Evolutionary conservation across 2,113 vertebrate genomes (phyloP).

Genomic region (Osmerus mordax): DNA sequence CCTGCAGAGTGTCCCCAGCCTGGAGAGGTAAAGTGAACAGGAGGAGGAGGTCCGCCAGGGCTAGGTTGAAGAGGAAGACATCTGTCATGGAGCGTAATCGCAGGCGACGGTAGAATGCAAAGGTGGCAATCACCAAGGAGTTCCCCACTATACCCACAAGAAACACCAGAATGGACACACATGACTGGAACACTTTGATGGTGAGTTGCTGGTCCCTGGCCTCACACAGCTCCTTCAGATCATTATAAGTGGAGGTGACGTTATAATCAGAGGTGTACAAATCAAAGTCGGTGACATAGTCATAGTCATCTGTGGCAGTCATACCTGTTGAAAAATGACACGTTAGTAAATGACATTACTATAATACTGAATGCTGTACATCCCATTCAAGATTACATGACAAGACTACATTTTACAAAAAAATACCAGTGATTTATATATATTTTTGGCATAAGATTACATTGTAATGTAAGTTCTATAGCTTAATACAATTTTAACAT

Average conservation of each 20-base stretch:
- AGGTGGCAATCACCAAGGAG: slow-evolving; percentile 83
- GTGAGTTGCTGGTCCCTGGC: slow-evolving; percentile 54
- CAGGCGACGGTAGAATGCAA: slow-evolving; percentile 66
- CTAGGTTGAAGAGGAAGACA: slow-evolving; percentile 84
- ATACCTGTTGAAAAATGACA: not conserved
- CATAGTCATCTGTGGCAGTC: not conserved
- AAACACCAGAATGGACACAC: slow-evolving; percentile 73
- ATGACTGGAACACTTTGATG: slow-evolving; percentile 75
- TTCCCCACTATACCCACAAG: slow-evolving; percentile 80
- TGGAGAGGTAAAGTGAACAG: slow-evolving; percentile 81
- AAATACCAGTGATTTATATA: too few species aligned
- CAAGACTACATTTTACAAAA: too few species aligned
- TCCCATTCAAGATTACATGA: too few species aligned
- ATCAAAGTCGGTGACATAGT: not conserved
- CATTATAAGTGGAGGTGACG: not conserved
- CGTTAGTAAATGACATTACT: too few species aligned
- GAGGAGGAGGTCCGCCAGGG: slow-evolving; percentile 85
- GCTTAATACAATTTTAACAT: too few species aligned
- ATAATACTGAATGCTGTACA: too few species aligned
- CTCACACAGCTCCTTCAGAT: slow-evolving; percentile 66
- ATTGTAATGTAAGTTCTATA: too few species aligned
- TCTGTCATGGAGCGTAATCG: slow-evolving; percentile 77
- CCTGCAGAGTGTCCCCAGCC: slow-evolving; percentile 46
- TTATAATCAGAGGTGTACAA: not conserved
- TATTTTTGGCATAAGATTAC: too few species aligned